Evolutionary conservation across 2,888 invertebrate genomes (phyloP), one percentile per base, ranked within the genome.

Genomic region (Apocheima hispidaria): DNA sequence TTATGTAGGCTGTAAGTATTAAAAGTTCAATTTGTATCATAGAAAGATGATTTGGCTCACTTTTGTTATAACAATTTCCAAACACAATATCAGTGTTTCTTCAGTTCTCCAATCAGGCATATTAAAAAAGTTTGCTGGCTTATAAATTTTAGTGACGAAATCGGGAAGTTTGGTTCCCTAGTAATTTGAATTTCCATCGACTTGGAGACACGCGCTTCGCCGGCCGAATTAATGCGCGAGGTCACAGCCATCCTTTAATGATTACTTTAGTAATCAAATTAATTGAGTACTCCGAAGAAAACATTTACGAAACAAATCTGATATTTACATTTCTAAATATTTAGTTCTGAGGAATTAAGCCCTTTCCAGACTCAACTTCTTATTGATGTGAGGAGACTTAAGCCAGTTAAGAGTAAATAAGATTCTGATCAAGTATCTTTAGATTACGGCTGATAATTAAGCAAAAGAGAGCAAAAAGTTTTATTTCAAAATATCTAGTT

Each of bases 41-140:
- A 14, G 20, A 43, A 48, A 50, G 38, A 38, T 10, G 10, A 38
- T 38, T 10, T 38, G 20, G 20, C 38, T 38, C 20, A 2, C 9
- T 1, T 6, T 14, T 28, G 10, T 5, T 26, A 36, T 1, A 10
- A 21, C 7, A 40, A 30, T 6, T 46, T 36, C 14, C n/a, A 26
- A 43, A 49, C 46, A 57, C 41, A 57, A 57, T 44, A 36, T 20
- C 50, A 58, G 38, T 33, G 33, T 54, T 43, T 68, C 65, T 71
- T 74, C 72, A 72, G 74, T 72, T 72, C 63, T 65, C 70, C 74
- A 78, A 74, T 73, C 73, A 70, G 76, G 75, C 71, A 75, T 68
- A 77, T 80, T 77, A 72, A 71, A 74, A 79, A 81, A 77, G 71
- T 77, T 80, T 66, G 56, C 44, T 53, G 65, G 67, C 71, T 68